These are phyloP conservation scores for Drosophila testacea DNA, from an alignment of 2,888 invertebrate species.

Conservation along the genomic window DNA sequence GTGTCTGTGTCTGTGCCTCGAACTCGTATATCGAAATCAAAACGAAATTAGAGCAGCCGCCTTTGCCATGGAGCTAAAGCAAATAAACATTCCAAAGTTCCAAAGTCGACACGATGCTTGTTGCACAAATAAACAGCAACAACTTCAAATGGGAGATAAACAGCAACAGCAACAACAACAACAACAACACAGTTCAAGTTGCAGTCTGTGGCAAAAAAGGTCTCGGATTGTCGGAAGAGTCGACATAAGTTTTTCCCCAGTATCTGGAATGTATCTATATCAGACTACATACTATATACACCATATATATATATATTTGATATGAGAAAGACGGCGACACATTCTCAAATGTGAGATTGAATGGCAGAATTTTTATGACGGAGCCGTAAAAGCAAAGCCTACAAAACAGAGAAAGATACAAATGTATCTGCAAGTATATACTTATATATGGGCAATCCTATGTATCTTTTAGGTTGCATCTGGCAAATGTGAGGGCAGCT, in stretches of 20 bases:
- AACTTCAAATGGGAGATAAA: conserved; percentile 54
- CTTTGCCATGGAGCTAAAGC: conserved; percentile 25
- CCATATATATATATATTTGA: conserved; percentile 5
- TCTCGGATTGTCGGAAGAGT: conserved; percentile 1
- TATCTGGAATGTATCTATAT: conserved; percentile 16
- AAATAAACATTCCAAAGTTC: conserved; percentile 64
- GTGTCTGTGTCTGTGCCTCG: not conserved
- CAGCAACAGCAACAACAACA: conserved; percentile 39
- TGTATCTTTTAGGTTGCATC: conserved; percentile 59
- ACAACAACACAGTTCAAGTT: conserved; percentile 26
- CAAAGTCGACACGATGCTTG: conserved; percentile 62
- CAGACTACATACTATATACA: conserved; percentile 8
- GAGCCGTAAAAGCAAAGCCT: conserved; percentile 45
- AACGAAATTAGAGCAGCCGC: conserved; percentile 57
- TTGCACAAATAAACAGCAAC: conserved; percentile 61
- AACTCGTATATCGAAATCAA: conserved; percentile 47
- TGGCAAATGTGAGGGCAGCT: conserved; percentile 75
- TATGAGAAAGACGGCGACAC: conserved; percentile 23
- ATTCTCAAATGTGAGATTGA: conserved; percentile 49
- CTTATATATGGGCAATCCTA: conserved; percentile 23
- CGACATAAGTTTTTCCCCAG: conserved; percentile 7
- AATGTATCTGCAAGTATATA: conserved; percentile 59
- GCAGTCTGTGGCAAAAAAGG: not conserved
- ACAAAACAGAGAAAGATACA: conserved; percentile 19
- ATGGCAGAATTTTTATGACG: conserved; percentile 59